A percentile compares a stretch with the other conserved stretches of the same genome.
phyloP scores from a whole-genome alignment of 2,888 invertebrate genomes.

The Spilosoma lubricipeda region DNA sequence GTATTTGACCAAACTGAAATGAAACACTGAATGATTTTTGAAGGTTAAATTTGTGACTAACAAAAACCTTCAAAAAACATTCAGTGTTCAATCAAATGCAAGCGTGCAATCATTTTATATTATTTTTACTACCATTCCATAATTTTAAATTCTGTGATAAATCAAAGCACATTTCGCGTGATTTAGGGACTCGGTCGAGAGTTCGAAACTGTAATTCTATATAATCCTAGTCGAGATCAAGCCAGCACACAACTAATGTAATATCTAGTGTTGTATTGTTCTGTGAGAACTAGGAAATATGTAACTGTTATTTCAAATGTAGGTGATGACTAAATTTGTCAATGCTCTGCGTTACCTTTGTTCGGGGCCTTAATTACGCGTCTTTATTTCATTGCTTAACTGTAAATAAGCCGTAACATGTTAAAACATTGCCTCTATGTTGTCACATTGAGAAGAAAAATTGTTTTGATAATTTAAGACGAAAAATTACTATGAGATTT shows the following conservation, averaged over 20 bases:
- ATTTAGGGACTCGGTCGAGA: slow-evolving; percentile 52
- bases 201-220: slow-evolving; percentile 55
- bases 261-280: slow-evolving; percentile 28
- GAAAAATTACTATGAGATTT: not conserved
- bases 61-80: not conserved
- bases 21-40: no score
- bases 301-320: slow-evolving; percentile 33
- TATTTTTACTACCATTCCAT: slow-evolving; percentile 25
- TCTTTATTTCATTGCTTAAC: slow-evolving; percentile 11
- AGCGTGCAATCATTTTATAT: not conserved
- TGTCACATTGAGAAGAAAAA: not conserved
- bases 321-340: slow-evolving; percentile 27
- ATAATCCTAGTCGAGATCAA: slow-evolving; percentile 59
- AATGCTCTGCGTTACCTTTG: slow-evolving; percentile 8
- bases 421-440: slow-evolving; percentile 1
- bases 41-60: no score
- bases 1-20: not conserved
- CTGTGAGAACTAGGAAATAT: slow-evolving; percentile 42
- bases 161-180: slow-evolving; percentile 55
- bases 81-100: not conserved
- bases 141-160: slow-evolving; percentile 22
- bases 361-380: slow-evolving; percentile 6
- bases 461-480: not conserved
- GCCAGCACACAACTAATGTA: slow-evolving; percentile 25
- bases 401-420: slow-evolving; percentile 14